Conservation (phyloP, 1,140 invertebrate species). For the Melitaea cinxia region DNA sequence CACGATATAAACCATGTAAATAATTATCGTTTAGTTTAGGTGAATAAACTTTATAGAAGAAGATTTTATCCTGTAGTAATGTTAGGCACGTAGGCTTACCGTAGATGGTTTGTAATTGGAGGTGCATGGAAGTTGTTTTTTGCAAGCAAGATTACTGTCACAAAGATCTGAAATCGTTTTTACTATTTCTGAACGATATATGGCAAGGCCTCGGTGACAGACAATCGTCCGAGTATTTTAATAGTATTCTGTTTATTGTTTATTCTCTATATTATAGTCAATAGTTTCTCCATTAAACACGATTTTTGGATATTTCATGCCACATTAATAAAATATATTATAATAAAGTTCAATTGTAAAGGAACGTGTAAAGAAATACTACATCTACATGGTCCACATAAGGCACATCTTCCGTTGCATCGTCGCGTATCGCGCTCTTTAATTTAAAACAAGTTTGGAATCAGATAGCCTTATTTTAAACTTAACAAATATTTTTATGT, state of each 20-base stretch:
- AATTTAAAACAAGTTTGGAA: slow-evolving; percentile 33
- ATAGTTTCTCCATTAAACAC: not conserved
- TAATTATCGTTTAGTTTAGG: slow-evolving; percentile 29
- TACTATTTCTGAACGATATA: slow-evolving; percentile 69
- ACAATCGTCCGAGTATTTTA: slow-evolving; percentile 2
- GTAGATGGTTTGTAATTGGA: slow-evolving; percentile 77
- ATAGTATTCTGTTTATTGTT: too few species aligned
- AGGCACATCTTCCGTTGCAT: slow-evolving; percentile 10
- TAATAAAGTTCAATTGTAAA: not conserved
- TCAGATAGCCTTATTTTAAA: slow-evolving; percentile 25
- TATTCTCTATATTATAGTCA: not conserved
- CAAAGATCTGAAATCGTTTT: slow-evolving; percentile 68
- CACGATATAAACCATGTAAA: slow-evolving; percentile 11
- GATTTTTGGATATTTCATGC: not conserved
- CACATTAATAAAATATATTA: not conserved
- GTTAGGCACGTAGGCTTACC: slow-evolving; percentile 62
- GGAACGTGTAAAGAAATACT: not conserved
- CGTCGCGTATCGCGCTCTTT: slow-evolving; percentile 11
- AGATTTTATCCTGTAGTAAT: slow-evolving; percentile 58
- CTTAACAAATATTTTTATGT: slow-evolving; percentile 27
- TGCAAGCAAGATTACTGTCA: slow-evolving; percentile 69
- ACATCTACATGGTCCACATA: not conserved
- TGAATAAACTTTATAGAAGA: slow-evolving; percentile 36
- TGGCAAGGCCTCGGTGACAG: slow-evolving; percentile 41
- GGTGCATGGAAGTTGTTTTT: slow-evolving; percentile 64